Percentiles rank a stretch among this genome's conserved stretches.
These are phyloP conservation scores for Protosalanx chinensis DNA, from an alignment of 2,797 vertebrate species.

Conservation along the genomic window DNA sequence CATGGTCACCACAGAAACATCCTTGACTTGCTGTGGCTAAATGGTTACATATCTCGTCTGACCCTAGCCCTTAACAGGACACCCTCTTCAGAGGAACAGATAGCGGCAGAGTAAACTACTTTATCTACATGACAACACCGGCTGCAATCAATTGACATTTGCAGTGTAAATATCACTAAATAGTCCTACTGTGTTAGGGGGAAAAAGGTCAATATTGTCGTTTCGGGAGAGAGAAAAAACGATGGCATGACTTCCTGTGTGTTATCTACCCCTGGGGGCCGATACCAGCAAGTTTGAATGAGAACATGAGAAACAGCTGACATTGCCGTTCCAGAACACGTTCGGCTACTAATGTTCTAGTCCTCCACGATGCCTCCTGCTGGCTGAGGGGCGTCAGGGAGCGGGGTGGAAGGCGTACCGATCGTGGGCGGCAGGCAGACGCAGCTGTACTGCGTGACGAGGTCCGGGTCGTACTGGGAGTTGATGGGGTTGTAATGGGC, in stretches of 20 bases:
- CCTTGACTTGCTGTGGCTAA: constrained; percentile 17
- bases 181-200: background rate
- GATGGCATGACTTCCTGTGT: too few species aligned
- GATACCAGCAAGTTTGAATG: too few species aligned
- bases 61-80: constrained; percentile 18
- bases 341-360: too few species aligned
- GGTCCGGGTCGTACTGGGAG: constrained; percentile 72
- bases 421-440: constrained; percentile 72
- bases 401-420: constrained; percentile 61
- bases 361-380: too few species aligned
- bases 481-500: constrained; percentile 89
- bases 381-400: too few species aligned
- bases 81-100: constrained; percentile 23
- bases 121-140: constrained; percentile 30
- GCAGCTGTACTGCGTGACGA: constrained; percentile 84
- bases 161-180: constrained; percentile 29
- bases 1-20: background rate
- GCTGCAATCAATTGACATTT: constrained; percentile 39
- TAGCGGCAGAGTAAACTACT: constrained; percentile 48
- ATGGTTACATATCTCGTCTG: background rate
- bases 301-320: too few species aligned
- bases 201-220: background rate
- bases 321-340: too few species aligned
- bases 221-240: background rate
- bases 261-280: too few species aligned